Evolutionary conservation across 2,113 vertebrate genomes (phyloP), one percentile per base, ranked within the genome.

Genomic region (Raja brachyura): DNA sequence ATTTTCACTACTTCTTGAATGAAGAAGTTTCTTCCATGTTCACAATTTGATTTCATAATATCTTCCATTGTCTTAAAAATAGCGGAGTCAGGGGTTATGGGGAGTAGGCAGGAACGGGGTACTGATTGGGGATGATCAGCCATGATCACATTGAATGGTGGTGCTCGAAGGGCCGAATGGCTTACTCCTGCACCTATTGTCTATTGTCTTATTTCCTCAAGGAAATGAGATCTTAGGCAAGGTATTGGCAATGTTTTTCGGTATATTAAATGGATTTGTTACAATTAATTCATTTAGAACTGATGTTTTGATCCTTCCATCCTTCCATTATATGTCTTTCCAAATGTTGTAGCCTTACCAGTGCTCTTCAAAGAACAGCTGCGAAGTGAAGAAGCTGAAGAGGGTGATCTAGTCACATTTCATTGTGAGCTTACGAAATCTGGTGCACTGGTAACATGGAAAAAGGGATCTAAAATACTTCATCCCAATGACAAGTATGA

Each of bases 301-400:
- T 93, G 54, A 63, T 86, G 6, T 79, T 77, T 28, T 25, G 18
- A 76, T 59, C 63, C 54, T 31, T 14, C 4, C 66, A 76, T 59
- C 63, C 54, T 31, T 14, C 4, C 66, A 25, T 56, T 93, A 4
- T 66, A 93, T 76, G 66, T 92, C 9, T 92, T 93, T 93, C 56
- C 59, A 93, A 25, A 56, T 75, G 48, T n/a, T 61, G 39, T 93
- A 97, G 97, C 96, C 93, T 94, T 95, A 90, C 95, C 96, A 4
- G 95, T 96, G 39, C 93, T 96, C 94, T 96, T 97, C 94, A 96
- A 95, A 94, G 95, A 93, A n/a, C 93, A 93, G 93, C 95, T 97
- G 73, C 94, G 94, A 70, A 95, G 95, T 93, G 85, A 95, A 78
- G 94, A 96, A 93, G 94, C 78, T 77, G 93, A 96, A 93, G 94